phyloP scores from a whole-genome alignment of 2,888 invertebrate genomes.

The Formica aserva region DNA sequence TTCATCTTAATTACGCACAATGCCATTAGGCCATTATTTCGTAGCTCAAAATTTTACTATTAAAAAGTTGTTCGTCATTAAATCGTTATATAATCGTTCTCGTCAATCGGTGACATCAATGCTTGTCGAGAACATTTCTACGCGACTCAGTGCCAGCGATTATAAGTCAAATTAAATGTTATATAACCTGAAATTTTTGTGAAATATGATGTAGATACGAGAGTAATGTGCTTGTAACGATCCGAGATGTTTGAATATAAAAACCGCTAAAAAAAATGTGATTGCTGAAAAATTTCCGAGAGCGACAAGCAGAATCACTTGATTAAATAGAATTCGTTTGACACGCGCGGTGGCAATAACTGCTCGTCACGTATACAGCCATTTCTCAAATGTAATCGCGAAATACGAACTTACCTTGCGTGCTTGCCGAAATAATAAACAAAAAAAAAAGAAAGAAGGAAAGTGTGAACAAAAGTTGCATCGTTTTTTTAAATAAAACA shows the following conservation, averaged over 20 bases:
- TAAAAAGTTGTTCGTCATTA: slow-evolving; percentile 19
- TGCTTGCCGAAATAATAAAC: slow-evolving; percentile 25
- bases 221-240: not conserved
- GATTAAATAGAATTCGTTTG: slow-evolving; percentile 64
- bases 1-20: not conserved
- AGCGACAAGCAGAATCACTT: slow-evolving; percentile 56
- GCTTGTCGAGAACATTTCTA: slow-evolving; percentile 50
- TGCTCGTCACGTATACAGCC: not conserved
- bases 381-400: slow-evolving; percentile 31
- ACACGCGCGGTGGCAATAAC: slow-evolving; percentile 39
- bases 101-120: slow-evolving; percentile 63
- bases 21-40: not conserved
- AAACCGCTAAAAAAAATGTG: not conserved
- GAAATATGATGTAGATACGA: slow-evolving; percentile 20
- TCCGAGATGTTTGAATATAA: slow-evolving; percentile 4
- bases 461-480: not conserved
- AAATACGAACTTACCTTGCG: slow-evolving; percentile 17
- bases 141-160: slow-evolving; percentile 1
- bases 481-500: slow-evolving; percentile 15
- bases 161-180: slow-evolving; percentile 54
- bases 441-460: not conserved
- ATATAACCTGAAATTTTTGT: slow-evolving; percentile 49
- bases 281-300: slow-evolving; percentile 12
- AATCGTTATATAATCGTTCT: slow-evolving; percentile 52
- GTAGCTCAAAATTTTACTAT: not conserved